These are phyloP conservation scores for Aegotheles bennettii DNA, from an alignment of 2,113 vertebrate species.

Conservation along the genomic window DNA sequence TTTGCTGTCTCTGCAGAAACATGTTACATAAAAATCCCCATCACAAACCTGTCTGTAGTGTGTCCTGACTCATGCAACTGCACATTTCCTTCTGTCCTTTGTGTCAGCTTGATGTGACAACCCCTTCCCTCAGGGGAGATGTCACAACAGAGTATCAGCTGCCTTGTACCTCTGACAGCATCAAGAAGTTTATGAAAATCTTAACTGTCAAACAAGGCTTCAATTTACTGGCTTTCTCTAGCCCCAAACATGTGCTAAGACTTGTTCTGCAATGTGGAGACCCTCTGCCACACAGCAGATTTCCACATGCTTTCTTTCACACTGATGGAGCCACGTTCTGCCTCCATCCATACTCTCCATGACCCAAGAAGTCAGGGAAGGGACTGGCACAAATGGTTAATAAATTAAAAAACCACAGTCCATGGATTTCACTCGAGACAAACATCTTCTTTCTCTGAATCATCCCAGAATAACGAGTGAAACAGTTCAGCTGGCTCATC, in stretches of 20 bases:
- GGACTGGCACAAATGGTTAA: not conserved
- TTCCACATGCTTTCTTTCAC: not conserved
- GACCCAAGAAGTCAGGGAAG: not conserved
- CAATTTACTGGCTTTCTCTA: not conserved
- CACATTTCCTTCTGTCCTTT: not conserved
- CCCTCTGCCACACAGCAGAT: not conserved
- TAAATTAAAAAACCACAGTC: not conserved
- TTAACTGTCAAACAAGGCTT: not conserved
- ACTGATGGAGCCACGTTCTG: not conserved
- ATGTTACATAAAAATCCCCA: not conserved
- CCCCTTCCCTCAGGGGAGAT: not conserved
- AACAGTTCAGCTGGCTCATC: not conserved
- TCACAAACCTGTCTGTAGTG: not conserved
- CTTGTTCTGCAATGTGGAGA: not conserved
- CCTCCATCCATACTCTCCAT: not conserved
- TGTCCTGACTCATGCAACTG: not conserved
- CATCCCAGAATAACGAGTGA: fast-evolving
- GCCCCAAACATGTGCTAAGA: not conserved
- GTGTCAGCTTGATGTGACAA: not conserved
- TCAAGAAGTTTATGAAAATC: not conserved
- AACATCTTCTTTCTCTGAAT: not conserved
- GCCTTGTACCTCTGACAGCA: not conserved
- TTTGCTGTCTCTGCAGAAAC: not conserved
- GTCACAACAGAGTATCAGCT: not conserved
- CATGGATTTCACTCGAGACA: not conserved